Evolutionary conservation across 2,888 invertebrate species (phyloP).

Genomic region (Brachyopa scutellaris): DNA sequence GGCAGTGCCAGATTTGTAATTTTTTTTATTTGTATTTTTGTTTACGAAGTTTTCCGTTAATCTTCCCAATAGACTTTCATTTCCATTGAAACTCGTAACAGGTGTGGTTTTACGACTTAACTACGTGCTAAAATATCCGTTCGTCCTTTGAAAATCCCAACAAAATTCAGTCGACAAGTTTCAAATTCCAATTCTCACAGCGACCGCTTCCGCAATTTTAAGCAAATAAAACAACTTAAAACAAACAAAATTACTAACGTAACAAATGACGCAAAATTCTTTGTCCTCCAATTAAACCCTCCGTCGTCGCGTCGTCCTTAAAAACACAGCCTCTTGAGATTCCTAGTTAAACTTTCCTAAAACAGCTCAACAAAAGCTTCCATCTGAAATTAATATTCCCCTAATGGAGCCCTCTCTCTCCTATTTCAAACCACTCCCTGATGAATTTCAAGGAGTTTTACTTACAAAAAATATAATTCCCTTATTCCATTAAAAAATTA

Average conservation of each 20-base stretch:
- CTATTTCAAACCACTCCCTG: background rate
- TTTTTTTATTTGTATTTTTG: too few species aligned
- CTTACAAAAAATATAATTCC: background rate
- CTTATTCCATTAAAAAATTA: background rate
- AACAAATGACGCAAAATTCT: constrained; percentile 23
- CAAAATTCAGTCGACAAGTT: too few species aligned
- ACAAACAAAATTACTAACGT: constrained; percentile 26
- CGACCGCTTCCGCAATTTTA: too few species aligned
- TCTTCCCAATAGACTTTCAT: too few species aligned
- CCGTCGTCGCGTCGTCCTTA: background rate
- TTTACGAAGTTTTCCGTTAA: too few species aligned
- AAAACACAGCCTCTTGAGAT: constrained; percentile 30
- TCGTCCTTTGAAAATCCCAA: too few species aligned
- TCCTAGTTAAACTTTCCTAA: constrained; percentile 8
- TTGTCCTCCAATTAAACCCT: constrained; percentile 22
- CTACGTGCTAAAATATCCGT: too few species aligned
- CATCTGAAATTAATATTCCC: constrained; percentile 37
- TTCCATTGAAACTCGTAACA: too few species aligned
- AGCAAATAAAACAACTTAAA: constrained; percentile 7
- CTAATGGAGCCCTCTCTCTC: constrained; percentile 26
- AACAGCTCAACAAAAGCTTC: constrained; percentile 1
- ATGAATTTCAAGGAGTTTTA: background rate
- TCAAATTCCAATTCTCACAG: too few species aligned
- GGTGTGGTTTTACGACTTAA: too few species aligned
- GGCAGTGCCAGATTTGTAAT: too few species aligned